phyloP scores from a whole-genome alignment of 2,113 vertebrate species.

The Pelmatolapia mariae region DNA sequence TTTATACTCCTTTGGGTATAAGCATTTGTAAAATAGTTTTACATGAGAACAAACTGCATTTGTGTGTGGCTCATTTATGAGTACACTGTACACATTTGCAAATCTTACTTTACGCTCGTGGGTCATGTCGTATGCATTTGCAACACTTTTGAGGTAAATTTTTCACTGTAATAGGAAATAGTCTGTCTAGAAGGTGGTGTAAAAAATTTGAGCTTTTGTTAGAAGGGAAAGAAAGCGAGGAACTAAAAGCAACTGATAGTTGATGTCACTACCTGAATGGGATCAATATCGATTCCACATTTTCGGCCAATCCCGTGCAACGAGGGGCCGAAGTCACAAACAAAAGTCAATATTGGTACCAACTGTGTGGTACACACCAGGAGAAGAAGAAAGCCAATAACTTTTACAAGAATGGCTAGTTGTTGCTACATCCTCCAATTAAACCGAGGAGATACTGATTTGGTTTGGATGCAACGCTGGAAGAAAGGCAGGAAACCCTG shows the following conservation, averaged over 20 bases:
- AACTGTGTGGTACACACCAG: not conserved
- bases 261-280: not conserved
- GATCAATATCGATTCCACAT: not conserved
- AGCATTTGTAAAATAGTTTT: not conserved
- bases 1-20: not conserved
- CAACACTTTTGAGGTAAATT: not conserved
- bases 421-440: not conserved
- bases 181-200: not conserved
- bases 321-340: not conserved
- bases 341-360: not conserved
- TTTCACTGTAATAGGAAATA: rapidly evolving
- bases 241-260: not conserved
- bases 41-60: not conserved
- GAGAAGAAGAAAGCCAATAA: not conserved
- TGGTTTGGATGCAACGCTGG: not conserved
- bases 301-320: not conserved
- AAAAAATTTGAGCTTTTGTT: rapidly evolving
- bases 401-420: not conserved
- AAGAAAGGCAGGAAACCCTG: not conserved
- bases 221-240: not conserved
- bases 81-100: not conserved
- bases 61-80: rapidly evolving
- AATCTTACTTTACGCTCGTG: not conserved
- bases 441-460: not conserved
- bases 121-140: not conserved